Evolutionary conservation across 1,140 invertebrate species (phyloP), one percentile per base, ranked within the genome.

Genomic region (Theocolax elegans): DNA sequence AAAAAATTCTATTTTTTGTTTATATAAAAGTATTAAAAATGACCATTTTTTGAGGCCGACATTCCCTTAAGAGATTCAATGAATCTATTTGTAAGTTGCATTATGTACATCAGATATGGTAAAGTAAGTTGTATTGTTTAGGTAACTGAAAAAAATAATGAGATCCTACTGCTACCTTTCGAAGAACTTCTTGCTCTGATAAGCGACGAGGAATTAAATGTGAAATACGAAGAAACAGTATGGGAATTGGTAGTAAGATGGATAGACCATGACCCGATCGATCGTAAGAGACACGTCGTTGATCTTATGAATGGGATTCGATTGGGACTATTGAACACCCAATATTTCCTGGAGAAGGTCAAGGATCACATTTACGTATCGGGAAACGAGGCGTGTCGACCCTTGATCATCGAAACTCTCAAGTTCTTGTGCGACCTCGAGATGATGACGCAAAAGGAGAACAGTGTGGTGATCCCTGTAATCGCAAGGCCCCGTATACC

Each of bases 261-360:
- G 91, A 89, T 92, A 23, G 85, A 91, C 49, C 74, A 88, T 48
- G 89, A 93, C 76, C 87, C 89, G 0, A 85, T 89, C n/a, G 80
- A 79, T 6, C 87, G 93, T 9, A 90, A 89, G 78, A 76, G 85
- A 27, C 83, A 92, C 73, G 91, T 95, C 7, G 89, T 91, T 0
- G 87, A 90, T 31, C 82, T 97, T 0, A 91, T 97, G 88, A 89
- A 89, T 42, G 92, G 92, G 63, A 92, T 95, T 71, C 88, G 95
- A 19, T 87, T 97, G 2, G 95, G 95, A 6, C 85, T 97, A 1
- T 86, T 97, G 75, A 92, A 95, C 62, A 95, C 93, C 0, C 90
- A 94, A 54, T 93, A 90, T 76, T 92, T 94, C 76, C 81, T 92
- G 23, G 91, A 92, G 75, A 88, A 89, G 67, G 89, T 91, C 0